Evolutionary conservation across 1,140 invertebrate genomes (phyloP).

Genomic region (Platyscapa corneri): DNA sequence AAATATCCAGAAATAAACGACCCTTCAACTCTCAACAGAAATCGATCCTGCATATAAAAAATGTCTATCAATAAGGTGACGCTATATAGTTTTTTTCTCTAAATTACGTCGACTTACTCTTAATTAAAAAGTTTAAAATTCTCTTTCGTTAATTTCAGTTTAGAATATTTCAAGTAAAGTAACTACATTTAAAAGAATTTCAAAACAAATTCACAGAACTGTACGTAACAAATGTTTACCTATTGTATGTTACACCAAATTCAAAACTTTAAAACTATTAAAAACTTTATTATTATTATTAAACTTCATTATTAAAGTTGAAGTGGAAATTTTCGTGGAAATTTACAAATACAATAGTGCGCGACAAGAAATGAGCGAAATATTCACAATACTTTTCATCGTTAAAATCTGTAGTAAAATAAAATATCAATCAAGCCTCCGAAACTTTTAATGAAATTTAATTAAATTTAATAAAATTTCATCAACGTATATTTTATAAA

Average conservation of each 20-base stretch:
- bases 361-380: neutral
- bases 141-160: neutral
- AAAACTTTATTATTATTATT: constrained; percentile 16
- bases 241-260: constrained; percentile 3
- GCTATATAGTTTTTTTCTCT: neutral
- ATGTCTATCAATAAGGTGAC: neutral
- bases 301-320: constrained; percentile 14
- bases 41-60: constrained; percentile 20
- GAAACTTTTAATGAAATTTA: neutral
- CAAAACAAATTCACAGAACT: neutral
- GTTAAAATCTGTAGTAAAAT: neutral
- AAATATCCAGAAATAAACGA: constrained; percentile 23
- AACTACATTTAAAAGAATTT: neutral
- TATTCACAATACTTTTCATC: neutral
- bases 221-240: neutral
- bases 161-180: neutral
- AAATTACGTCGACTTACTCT: neutral
- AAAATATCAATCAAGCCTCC: neutral
- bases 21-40: constrained; percentile 7
- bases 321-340: neutral
- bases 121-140: constrained; percentile 15
- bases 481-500: too few relatives aligned
- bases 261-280: constrained; percentile 20
- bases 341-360: neutral
- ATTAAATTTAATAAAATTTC: neutral